Evolutionary conservation across 2,113 vertebrate species (phyloP).

Genomic region (Neotoma lepida): DNA sequence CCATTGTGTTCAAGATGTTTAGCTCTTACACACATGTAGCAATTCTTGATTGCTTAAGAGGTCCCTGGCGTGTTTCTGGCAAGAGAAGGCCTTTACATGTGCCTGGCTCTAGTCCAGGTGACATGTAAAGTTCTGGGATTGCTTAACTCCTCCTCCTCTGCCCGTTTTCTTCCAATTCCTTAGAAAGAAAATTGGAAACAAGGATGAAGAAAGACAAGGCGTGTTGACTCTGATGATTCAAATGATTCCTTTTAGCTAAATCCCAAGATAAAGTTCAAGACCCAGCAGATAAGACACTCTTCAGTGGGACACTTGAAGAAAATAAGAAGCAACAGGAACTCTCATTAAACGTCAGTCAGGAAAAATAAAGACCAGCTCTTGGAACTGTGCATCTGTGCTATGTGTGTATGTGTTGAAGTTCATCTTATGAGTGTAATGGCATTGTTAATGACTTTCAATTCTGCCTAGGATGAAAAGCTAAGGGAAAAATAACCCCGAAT

Average conservation of each 20-base stretch:
- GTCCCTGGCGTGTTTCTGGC: slow-evolving; percentile 69
- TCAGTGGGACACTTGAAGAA: slow-evolving; percentile 3
- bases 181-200: slow-evolving; percentile 63
- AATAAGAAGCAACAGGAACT: not conserved
- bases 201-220: slow-evolving; percentile 42
- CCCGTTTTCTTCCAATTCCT: slow-evolving; percentile 62
- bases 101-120: slow-evolving; percentile 28
- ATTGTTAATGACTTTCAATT: slow-evolving; percentile 1
- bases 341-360: slow-evolving; percentile 4
- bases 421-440: not conserved
- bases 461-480: not conserved
- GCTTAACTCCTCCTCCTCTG: slow-evolving; percentile 53
- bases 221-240: slow-evolving; percentile 42
- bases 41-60: slow-evolving; percentile 73
- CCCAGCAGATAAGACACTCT: slow-evolving; percentile 32
- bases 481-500: not conserved
- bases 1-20: slow-evolving; percentile 58
- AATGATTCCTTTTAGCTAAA: slow-evolving; percentile 59
- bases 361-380: not conserved
- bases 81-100: slow-evolving; percentile 46
- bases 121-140: slow-evolving; percentile 42
- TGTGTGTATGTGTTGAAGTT: not conserved
- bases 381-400: not conserved
- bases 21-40: slow-evolving; percentile 41
- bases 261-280: slow-evolving; percentile 58